A percentile compares a stretch with the other conserved stretches of the same genome.
Evolutionary conservation across 1,140 invertebrate genomes (phyloP).

Genomic region (Zaprionus ghesquierei): DNA sequence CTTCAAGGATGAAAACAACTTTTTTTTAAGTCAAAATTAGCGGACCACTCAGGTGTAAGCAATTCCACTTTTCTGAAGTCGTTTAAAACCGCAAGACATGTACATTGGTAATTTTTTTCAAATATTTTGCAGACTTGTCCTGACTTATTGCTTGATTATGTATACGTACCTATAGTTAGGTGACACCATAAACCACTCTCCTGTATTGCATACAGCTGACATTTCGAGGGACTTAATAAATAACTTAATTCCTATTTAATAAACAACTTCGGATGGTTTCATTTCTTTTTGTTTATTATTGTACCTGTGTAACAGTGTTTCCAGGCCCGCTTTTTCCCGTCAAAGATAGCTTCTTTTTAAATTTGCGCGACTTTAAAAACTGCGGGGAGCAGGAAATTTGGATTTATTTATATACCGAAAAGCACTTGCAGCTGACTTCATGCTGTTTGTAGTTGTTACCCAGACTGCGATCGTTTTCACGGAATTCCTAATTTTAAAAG

Average conservation of each 20-base stretch:
- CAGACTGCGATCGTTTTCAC: no score
- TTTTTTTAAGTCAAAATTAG: conserved; percentile 91
- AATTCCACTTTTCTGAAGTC: conserved; percentile 93
- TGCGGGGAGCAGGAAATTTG: no score
- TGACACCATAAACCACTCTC: conserved; percentile 79
- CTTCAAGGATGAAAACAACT: conserved; percentile 94
- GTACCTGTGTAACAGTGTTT: no score
- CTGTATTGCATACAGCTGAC: conserved; percentile 82
- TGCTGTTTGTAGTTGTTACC: no score
- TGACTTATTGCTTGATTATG: not conserved
- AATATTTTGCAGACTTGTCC: not conserved
- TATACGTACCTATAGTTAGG: conserved; percentile 75
- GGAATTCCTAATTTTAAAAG: no score
- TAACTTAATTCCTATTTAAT: not conserved
- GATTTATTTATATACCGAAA: no score
- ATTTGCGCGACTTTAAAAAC: no score
- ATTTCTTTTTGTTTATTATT: no score
- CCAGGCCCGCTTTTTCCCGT: no score
- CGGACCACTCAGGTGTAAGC: conserved; percentile 92
- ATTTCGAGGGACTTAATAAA: conserved; percentile 46
- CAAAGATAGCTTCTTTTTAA: no score
- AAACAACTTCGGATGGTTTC: no score
- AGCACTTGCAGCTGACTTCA: no score
- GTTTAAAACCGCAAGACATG: conserved; percentile 14
- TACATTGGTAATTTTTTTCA: not conserved